Evolutionary conservation across 1,140 invertebrate species (phyloP).

Genomic region (Arion vulgaris): DNA sequence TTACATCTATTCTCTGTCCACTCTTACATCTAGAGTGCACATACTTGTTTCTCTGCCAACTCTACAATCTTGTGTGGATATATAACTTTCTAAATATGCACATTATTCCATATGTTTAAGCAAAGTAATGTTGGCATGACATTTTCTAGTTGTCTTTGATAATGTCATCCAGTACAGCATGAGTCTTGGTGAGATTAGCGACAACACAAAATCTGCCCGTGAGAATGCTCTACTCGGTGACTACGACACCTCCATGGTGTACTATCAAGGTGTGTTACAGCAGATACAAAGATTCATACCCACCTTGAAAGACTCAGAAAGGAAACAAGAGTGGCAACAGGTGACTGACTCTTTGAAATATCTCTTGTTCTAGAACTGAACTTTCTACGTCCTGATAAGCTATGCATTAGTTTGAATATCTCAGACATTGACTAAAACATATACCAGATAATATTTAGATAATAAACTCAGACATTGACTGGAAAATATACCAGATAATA

Average conservation of each 20-base stretch:
- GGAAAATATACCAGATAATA: too few species aligned
- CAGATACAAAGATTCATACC: constrained; percentile 89
- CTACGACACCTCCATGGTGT: constrained; percentile 94
- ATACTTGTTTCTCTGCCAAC: too few species aligned
- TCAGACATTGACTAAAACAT: not conserved
- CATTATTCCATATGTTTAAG: too few species aligned
- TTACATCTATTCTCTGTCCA: too few species aligned
- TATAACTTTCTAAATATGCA: too few species aligned
- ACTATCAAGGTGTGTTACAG: constrained; percentile 94
- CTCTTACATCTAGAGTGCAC: too few species aligned
- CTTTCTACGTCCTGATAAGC: too few species aligned
- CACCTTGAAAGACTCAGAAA: constrained; percentile 84
- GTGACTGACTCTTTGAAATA: constrained; percentile 70
- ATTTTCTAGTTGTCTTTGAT: too few species aligned
- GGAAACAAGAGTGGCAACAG: constrained; percentile 91
- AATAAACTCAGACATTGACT: too few species aligned
- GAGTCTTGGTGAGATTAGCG: constrained; percentile 62
- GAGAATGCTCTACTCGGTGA: constrained; percentile 96
- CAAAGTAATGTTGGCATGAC: too few species aligned
- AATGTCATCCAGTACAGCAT: constrained; percentile 8
- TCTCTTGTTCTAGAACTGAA: not conserved
- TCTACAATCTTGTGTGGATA: too few species aligned
- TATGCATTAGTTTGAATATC: too few species aligned
- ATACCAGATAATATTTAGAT: not conserved
- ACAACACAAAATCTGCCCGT: constrained; percentile 83